Base-by-base conservation (phyloP, 2,888 invertebrate genomes). In the Frankliniella intonsa region DNA sequence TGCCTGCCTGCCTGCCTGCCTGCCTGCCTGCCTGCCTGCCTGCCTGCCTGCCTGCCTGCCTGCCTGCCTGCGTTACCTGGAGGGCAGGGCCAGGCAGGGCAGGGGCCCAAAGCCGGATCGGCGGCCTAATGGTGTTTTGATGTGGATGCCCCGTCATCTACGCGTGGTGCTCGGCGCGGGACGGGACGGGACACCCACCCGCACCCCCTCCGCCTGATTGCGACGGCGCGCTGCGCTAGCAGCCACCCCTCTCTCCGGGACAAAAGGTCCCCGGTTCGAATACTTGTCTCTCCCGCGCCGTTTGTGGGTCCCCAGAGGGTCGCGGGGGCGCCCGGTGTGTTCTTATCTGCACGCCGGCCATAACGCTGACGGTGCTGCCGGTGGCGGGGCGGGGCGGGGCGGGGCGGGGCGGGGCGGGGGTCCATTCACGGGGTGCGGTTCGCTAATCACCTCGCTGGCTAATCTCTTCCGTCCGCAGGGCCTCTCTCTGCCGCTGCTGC, bases 111-210 rank as follows among this genome's bases (percentile, higher is more conserved):
- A 17, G 14, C 55, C 55, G 55, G 17, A 55, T 62, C 62, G 62
- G 62, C 17, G 69, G 22, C 69, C 69, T 76, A 76, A 76, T 76
- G 69, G 69, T 12, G 69, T 76, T 76, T 76, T 76, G 69, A 76
- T 76, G 69, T 76, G 55, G 55, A 10, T 1, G 55, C 17, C 17
- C 38, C 38, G 38, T 38, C 38, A 38, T 38, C 38, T 38, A 5
- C 38, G 38, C 38, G 69, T 76, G 3, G 62, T 14, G 55, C 55
- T 17, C n/a, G n/a, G n/a, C n/a, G n/a, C n/a, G n/a, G n/a, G n/a
- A n/a, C n/a, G n/a, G n/a, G n/a, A n/a, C n/a, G n/a, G n/a, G n/a
- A n/a, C n/a, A n/a, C 55, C 55, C 55, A 14, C 55, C 55, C 9
- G 1, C 55, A 55, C 17, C 55, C 3, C 62, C n/a, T 7, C 1